Evolutionary conservation across 2,888 invertebrate genomes (phyloP), one percentile per base, ranked within the genome.

Genomic region (Noctua pronuba): DNA sequence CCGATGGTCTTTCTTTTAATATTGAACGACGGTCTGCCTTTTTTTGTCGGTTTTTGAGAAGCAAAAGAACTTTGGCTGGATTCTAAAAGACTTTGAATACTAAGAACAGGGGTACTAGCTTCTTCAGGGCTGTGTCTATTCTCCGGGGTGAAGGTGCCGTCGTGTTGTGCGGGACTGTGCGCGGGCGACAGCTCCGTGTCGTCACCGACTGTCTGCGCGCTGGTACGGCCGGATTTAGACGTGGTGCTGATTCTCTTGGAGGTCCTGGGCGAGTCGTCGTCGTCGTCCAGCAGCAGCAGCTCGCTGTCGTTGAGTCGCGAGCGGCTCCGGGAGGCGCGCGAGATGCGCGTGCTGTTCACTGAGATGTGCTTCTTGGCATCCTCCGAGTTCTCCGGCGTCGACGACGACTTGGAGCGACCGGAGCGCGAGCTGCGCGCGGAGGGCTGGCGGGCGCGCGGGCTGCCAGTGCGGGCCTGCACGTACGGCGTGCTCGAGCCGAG

Each of bases 401-500:
- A 88, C 52, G 91, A 68, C 0, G 94, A 93, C 18, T 92, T 90
- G 0, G 93, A 92, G 28, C 91, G 84, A 38, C 90, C 86, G 0
- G 90, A 83, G 2, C 58, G 73, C 0, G 90, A 86, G 49, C 84
- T 84, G 18, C 85, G 83, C 5, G 72, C 64, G 1, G 88, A 78
- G 18, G 75, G 64, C 28, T 13, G 28, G n/a, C 28, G 6, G 49
- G 49, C 21, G 11, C 10, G 66, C 35, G 65, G 84, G 7, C 80
- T 82, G 8, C 82, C 7, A 0, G 82, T 7, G 80, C 52, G 8
- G 2, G 70, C 73, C 52, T 88, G 86, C 1, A 86, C 89, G 80
- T 93, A 94, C 0, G 95, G 95, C 2, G 95, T 95, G 67, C 95
- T 95, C 0, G 94, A 94, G 0, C 91, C 90, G 0, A 94, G 79